These are phyloP conservation scores for Holocentrus rufus DNA, from an alignment of 2,797 vertebrate genomes.

Conservation along the genomic window DNA sequence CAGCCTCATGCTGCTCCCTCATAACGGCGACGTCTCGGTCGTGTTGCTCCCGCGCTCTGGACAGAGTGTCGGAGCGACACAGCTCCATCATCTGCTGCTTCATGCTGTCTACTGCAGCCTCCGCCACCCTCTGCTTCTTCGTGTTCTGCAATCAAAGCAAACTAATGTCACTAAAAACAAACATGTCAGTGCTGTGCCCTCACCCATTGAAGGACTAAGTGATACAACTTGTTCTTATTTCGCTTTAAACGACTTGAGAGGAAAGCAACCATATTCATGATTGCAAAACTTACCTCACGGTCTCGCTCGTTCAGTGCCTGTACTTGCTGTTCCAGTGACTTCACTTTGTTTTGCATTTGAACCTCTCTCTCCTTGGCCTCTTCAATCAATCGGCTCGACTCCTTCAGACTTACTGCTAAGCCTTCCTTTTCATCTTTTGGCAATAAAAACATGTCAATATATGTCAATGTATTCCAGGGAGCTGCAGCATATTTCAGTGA, in stretches of 20 bases:
- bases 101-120: constrained; percentile 91
- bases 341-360: constrained; percentile 87
- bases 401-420: constrained; percentile 86
- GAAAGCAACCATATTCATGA: not conserved
- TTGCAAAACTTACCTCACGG: constrained; percentile 84
- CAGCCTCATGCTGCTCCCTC: constrained; percentile 89
- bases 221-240: not conserved
- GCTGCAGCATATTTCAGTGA: constrained; percentile 1
- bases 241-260: not conserved
- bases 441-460: constrained; percentile 16
- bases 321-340: constrained; percentile 88
- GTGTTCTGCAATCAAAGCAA: constrained; percentile 77
- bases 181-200: not conserved
- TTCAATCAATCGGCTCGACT: constrained; percentile 87
- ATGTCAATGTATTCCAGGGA: not conserved
- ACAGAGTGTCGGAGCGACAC: constrained; percentile 89
- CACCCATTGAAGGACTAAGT: not conserved
- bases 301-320: constrained; percentile 84
- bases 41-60: constrained; percentile 88
- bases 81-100: constrained; percentile 93
- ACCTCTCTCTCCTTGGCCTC: constrained; percentile 86
- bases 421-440: constrained; percentile 92
- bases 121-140: constrained; percentile 87
- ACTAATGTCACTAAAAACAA: not conserved
- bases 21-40: constrained; percentile 83